Evolutionary conservation across 2,113 vertebrate species (phyloP).

Genomic region (Ardeotis arabs): DNA sequence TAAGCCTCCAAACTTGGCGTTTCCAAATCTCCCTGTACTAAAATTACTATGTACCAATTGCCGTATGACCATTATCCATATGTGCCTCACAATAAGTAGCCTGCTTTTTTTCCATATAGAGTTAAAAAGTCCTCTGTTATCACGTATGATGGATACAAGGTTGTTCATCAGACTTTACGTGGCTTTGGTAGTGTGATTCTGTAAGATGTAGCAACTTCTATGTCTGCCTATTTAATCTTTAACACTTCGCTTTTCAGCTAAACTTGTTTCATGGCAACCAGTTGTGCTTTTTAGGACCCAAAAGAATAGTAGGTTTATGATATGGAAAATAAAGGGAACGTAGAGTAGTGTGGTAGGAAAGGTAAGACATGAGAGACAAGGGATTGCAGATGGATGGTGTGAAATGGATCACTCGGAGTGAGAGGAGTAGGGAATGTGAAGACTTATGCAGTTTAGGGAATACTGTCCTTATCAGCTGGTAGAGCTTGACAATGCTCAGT

Average conservation of each 20-base stretch:
- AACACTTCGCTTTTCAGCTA: not conserved
- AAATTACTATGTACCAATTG: not conserved
- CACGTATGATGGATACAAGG: accelerated
- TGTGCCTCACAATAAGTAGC: not conserved
- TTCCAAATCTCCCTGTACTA: not conserved
- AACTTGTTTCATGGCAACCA: not conserved
- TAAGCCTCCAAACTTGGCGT: not conserved
- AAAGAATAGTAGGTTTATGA: not conserved
- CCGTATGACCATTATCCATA: not conserved
- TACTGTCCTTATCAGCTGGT: not conserved
- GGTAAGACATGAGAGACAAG: not conserved
- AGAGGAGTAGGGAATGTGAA: not conserved
- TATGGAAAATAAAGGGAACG: not conserved
- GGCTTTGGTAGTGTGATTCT: not conserved
- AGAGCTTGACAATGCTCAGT: not conserved
- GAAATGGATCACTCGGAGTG: not conserved
- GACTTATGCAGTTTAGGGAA: not conserved
- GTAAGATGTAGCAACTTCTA: not conserved
- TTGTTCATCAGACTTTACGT: not conserved
- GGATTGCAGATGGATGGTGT: not conserved
- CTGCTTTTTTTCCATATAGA: not conserved
- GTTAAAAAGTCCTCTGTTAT: not conserved
- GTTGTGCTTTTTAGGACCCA: not conserved
- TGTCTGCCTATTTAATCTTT: not conserved
- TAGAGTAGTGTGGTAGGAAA: not conserved